Evolutionary conservation across 2,797 vertebrate genomes (phyloP).

Genomic region (Siniperca obscura): DNA sequence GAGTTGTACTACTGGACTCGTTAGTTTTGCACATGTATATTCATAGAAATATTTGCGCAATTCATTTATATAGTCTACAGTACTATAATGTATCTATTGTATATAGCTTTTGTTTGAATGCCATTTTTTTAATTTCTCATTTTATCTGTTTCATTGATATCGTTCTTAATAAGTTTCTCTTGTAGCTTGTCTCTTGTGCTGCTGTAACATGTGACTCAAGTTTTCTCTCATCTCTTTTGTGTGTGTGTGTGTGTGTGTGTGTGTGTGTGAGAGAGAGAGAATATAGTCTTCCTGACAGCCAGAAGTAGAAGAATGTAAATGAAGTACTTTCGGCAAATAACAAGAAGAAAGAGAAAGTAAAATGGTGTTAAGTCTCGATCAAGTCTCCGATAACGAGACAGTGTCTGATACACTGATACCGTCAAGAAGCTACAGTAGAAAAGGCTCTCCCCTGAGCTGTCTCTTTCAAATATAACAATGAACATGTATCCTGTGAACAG

Average conservation of each 20-base stretch:
- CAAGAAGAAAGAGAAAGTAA: slow-evolving; percentile 12
- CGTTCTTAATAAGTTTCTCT: background rate
- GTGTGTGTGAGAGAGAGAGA: background rate
- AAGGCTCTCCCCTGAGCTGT: background rate
- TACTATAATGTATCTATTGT: background rate
- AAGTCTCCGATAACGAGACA: slow-evolving; percentile 37
- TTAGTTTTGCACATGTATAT: background rate
- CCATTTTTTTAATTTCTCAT: background rate
- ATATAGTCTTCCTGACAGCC: background rate
- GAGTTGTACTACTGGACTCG: background rate
- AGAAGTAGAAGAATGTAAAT: background rate
- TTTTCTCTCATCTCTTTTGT: background rate
- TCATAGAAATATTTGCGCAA: background rate
- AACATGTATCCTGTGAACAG: slow-evolving; percentile 4
- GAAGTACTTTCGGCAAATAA: background rate
- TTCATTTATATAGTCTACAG: background rate
- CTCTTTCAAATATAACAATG: slow-evolving; percentile 32
- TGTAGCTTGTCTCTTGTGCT: background rate
- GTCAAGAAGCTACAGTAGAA: slow-evolving; percentile 5
- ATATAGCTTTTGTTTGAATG: background rate
- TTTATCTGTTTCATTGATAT: background rate
- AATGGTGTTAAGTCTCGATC: slow-evolving; percentile 26
- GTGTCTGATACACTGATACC: slow-evolving; percentile 26
- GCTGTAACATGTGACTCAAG: background rate
- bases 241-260: slow-evolving; percentile 8